Base-by-base conservation (phyloP, 1,140 invertebrate genomes). In the Apis laboriosa region DNA sequence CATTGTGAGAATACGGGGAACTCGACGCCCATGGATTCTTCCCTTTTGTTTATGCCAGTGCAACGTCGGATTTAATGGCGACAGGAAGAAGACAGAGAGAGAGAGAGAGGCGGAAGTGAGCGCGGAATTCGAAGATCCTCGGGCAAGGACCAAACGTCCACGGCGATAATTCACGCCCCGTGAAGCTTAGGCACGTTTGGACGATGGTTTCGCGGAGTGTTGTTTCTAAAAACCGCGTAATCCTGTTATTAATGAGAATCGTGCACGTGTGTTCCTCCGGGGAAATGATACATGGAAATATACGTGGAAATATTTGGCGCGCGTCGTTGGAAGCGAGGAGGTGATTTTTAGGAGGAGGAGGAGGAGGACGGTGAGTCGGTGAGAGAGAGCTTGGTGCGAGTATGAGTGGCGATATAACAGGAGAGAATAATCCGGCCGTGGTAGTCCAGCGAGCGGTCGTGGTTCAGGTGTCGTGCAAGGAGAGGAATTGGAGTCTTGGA, bases 171-270 rank as follows among this genome's bases (percentile, higher is more conserved):
- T 88, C 86, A 88, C 68, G 49, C 75, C 51, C n/a, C 83, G 86
- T 34, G 86, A 86, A 84, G 80, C 83, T 87, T 70, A 80, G 77
- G 73, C 61, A 49, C 85, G 60, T 13, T 17, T 34, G 63, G 55
- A 24, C 13, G 51, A 75, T 66, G 55, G 80, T 43, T 70, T 21
- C 51, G 58, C 85, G 64, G 72, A 61, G 67, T 53, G 76, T 80
- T 73, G 79, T 74, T 78, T 58, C 56, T 77, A 75, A 70, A 88
- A 78, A 86, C 58, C 86, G 83, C 73, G 86, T 88, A 88, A 88
- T 88, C 86, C 77, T 58, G 70, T 88, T 88, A 88, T 88, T 88
- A 88, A 88, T 87, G 86, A 79, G 86, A 64, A 80, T 63, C 86
- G 75, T 67, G 82, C 85, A 61, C 67, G 66, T 60, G 70, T 77